These are phyloP conservation scores for Agrochola circellaris DNA, from an alignment of 2,888 invertebrate genomes.

Conservation along the genomic window DNA sequence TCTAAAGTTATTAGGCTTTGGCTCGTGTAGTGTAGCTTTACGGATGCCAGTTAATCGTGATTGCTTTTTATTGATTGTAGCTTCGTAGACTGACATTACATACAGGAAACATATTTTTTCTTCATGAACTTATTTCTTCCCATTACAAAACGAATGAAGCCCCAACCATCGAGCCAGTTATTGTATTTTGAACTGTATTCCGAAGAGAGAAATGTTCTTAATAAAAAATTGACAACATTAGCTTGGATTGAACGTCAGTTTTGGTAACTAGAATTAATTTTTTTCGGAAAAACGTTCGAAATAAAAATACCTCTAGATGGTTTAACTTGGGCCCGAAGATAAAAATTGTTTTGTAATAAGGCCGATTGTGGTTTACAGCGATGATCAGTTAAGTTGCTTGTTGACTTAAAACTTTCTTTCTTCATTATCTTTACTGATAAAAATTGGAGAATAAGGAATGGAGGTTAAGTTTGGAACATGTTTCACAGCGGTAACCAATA, in stretches of 20 bases:
- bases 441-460: background rate
- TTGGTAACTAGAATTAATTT: background rate
- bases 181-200: background rate
- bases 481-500: background rate
- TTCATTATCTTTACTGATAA: background rate
- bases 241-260: background rate
- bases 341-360: background rate
- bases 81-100: background rate
- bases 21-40: conserved; percentile 8
- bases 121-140: background rate
- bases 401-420: background rate
- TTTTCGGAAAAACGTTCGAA: background rate
- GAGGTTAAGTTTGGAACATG: background rate
- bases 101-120: background rate
- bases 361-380: background rate
- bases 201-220: background rate
- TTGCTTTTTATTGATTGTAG: conserved; percentile 1
- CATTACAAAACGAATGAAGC: background rate
- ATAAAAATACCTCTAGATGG: background rate
- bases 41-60: conserved; percentile 7
- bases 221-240: background rate
- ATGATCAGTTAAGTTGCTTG: background rate
- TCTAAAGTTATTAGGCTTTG: conserved; percentile 40
- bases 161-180: background rate
- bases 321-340: background rate